phyloP scores from a whole-genome alignment of 2,113 vertebrate species.

The Aleadryas rufinucha region DNA sequence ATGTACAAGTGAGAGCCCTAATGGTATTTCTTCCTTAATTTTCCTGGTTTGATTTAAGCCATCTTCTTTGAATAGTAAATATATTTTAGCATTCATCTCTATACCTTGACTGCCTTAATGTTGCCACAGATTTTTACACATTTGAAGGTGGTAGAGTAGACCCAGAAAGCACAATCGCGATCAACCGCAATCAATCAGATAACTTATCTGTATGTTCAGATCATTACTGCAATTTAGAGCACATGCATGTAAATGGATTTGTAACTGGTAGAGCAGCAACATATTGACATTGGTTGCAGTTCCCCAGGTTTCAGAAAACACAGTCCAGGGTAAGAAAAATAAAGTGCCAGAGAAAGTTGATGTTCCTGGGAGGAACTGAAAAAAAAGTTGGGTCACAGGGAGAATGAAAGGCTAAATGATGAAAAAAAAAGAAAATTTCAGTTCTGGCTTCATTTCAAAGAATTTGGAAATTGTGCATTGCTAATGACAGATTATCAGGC shows the following conservation, averaged over 20 bases:
- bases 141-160: conserved; percentile 70
- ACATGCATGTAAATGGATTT: conserved; percentile 51
- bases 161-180: conserved; percentile 67
- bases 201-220: conserved; percentile 6
- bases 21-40: conserved; percentile 69
- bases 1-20: background rate
- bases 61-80: conserved; percentile 72
- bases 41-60: conserved; percentile 72
- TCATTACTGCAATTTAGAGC: conserved; percentile 49
- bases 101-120: conserved; percentile 80
- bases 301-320: conserved; percentile 46
- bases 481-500: background rate
- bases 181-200: background rate
- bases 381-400: conserved; percentile 4
- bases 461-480: background rate
- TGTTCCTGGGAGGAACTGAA: conserved; percentile 34
- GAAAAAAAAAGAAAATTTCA: background rate
- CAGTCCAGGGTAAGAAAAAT: conserved; percentile 27
- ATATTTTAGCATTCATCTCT: conserved; percentile 74
- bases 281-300: conserved; percentile 35
- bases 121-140: conserved; percentile 73
- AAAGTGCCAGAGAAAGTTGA: conserved; percentile 53
- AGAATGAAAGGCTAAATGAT: conserved; percentile 5
- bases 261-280: conserved; percentile 32
- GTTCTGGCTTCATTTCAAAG: background rate